Percentiles rank a stretch among this genome's conserved stretches.
Evolutionary conservation across 2,888 invertebrate species (phyloP).

Genomic region (Thyatira batis): DNA sequence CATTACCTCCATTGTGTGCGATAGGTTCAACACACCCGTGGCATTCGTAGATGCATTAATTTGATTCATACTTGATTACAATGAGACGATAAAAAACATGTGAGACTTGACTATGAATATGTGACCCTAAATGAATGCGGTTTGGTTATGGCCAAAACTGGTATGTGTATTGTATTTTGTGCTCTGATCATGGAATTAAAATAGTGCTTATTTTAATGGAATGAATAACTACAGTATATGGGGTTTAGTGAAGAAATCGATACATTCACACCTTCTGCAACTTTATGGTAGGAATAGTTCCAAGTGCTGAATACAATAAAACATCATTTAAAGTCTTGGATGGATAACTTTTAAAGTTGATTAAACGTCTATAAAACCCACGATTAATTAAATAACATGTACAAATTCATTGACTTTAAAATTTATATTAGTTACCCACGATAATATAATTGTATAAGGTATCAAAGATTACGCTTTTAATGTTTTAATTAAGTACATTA

Average conservation of each 20-base stretch:
- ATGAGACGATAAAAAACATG: not conserved
- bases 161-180: too few species aligned
- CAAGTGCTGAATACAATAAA: too few species aligned
- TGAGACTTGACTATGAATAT: not conserved
- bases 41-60: constrained; percentile 42
- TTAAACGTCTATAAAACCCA: not conserved
- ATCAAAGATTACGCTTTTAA: constrained; percentile 21
- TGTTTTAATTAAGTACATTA: constrained; percentile 29
- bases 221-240: too few species aligned
- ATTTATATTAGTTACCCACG: constrained; percentile 8
- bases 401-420: not conserved
- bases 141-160: not conserved
- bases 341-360: not conserved
- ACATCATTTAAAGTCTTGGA: too few species aligned
- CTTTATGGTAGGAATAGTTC: too few species aligned
- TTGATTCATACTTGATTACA: constrained; percentile 21
- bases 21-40: constrained; percentile 45
- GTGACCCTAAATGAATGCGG: not conserved
- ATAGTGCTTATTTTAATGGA: too few species aligned
- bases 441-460: constrained; percentile 17
- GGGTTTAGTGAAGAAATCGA: too few species aligned
- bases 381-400: not conserved
- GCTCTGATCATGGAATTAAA: too few species aligned
- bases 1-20: constrained; percentile 57
- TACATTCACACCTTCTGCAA: too few species aligned